phyloP scores from a whole-genome alignment of 1,140 invertebrate species.

The Adelges cooleyi region DNA sequence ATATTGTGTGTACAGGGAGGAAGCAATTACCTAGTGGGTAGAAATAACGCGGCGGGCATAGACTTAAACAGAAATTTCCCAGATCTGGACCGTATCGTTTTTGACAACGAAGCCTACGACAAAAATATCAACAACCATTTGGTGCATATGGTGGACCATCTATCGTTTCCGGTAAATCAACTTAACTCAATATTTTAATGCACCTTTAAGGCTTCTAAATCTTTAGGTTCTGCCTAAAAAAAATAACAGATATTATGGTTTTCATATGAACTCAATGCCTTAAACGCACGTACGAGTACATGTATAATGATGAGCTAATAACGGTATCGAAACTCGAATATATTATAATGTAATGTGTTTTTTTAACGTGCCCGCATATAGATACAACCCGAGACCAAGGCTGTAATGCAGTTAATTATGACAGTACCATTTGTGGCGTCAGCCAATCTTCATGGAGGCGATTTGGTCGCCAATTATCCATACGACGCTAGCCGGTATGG shows the following conservation, averaged over 20 bases:
- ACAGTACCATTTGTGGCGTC: constrained; percentile 85
- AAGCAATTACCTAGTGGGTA: constrained; percentile 44
- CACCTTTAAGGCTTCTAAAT: too few relatives aligned
- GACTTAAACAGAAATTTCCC: constrained; percentile 98
- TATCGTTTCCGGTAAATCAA: constrained; percentile 54
- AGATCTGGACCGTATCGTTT: constrained; percentile 60
- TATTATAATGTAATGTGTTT: too few relatives aligned
- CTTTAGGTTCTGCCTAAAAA: too few relatives aligned
- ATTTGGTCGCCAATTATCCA: constrained; percentile 88
- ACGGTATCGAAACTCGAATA: too few relatives aligned
- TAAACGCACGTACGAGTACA: too few relatives aligned
- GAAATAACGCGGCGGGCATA: constrained; percentile 67
- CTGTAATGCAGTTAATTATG: constrained; percentile 84
- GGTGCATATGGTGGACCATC: constrained; percentile 47
- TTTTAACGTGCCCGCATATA: constrained; percentile 34
- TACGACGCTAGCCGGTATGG: constrained; percentile 51
- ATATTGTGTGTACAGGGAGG: not conserved
- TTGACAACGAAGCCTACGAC: constrained; percentile 48
- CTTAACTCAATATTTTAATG: too few relatives aligned
- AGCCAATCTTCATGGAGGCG: constrained; percentile 91
- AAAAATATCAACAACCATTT: constrained; percentile 56
- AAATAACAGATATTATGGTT: too few relatives aligned
- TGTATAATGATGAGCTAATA: too few relatives aligned
- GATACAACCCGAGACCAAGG: constrained; percentile 72
- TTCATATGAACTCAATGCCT: too few relatives aligned